A percentile compares a stretch with the other conserved stretches of the same genome.
These are phyloP conservation scores for Calidris pygmaea DNA, from an alignment of 2,113 vertebrate species.

Conservation along the genomic window DNA sequence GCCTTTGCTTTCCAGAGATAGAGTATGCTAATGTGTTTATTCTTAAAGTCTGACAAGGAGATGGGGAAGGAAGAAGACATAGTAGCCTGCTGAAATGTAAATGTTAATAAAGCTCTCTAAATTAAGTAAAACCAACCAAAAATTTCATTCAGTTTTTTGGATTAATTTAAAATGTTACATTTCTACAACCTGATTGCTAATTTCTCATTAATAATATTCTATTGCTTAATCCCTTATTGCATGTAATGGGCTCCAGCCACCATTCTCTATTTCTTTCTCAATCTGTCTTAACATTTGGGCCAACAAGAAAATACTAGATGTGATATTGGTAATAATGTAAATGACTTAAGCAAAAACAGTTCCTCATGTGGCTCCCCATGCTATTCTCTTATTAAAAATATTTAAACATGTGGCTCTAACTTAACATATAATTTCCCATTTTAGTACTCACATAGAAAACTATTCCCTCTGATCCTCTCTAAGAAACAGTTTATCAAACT, in stretches of 20 bases:
- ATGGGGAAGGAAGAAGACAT: not conserved
- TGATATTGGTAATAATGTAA: not conserved
- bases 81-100: not conserved
- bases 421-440: not conserved
- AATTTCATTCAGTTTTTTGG: not conserved
- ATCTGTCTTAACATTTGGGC: not conserved
- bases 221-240: not conserved
- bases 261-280: not conserved
- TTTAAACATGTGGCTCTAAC: fast-evolving
- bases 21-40: conserved; percentile 29
- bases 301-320: not conserved
- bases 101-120: not conserved
- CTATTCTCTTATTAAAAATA: not conserved
- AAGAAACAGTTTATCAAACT: not conserved
- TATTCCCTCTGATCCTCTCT: not conserved
- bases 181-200: not conserved
- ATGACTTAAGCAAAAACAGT: not conserved
- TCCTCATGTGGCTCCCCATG: not conserved
- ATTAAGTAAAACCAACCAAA: not conserved
- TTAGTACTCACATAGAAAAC: not conserved
- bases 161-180: not conserved
- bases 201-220: not conserved
- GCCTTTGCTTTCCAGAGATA: conserved; percentile 2
- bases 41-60: conserved; percentile 8
- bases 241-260: not conserved